Conservation (phyloP, 2,113 vertebrate species). For the Cromileptes altivelis region DNA sequence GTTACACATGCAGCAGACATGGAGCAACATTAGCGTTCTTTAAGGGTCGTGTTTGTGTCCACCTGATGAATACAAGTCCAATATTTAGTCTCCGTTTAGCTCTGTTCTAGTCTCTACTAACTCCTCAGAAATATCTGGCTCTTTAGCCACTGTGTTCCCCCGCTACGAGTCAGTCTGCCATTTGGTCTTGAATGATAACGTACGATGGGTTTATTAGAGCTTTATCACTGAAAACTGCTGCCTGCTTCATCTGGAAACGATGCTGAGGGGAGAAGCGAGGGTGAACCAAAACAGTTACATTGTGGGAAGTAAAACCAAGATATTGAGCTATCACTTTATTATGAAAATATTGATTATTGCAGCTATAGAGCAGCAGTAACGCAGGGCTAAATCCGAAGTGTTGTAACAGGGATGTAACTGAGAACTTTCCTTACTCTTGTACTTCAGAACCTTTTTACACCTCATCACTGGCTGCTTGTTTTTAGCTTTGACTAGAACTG, state of each 20-base stretch:
- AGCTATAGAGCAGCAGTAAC: not conserved
- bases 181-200: not conserved
- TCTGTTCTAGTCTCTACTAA: not conserved
- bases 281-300: not conserved
- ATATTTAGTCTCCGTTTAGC: not conserved
- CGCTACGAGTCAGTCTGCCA: not conserved
- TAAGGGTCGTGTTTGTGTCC: not conserved
- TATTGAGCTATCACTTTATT: too few species aligned
- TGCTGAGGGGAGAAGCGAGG: not conserved
- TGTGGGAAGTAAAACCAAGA: too few species aligned
- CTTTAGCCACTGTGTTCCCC: not conserved
- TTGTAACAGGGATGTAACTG: too few species aligned
- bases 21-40: too few species aligned
- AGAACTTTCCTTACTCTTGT: too few species aligned
- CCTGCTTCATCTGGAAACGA: too few species aligned
- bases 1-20: too few species aligned
- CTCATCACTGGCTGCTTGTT: not conserved
- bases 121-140: not conserved
- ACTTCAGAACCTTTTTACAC: not conserved
- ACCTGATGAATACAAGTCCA: not conserved
- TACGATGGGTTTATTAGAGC: too few species aligned
- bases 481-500: not conserved
- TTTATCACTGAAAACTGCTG: too few species aligned
- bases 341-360: not conserved
- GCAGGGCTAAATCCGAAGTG: not conserved